Conservation (phyloP, 2,113 vertebrate genomes). For the Poecilia latipinna region DNA sequence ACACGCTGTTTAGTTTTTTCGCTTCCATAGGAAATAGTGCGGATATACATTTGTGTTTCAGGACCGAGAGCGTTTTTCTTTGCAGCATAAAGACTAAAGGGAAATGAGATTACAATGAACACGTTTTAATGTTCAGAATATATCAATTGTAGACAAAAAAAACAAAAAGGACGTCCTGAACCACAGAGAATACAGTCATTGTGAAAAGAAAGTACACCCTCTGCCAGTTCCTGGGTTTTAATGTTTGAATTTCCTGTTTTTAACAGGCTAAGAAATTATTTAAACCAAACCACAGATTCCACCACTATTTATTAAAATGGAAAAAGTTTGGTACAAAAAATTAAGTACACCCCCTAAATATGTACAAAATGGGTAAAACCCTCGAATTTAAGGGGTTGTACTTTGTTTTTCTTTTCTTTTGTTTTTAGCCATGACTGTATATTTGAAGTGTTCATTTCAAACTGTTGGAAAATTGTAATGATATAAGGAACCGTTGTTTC, state of each 20-base stretch:
- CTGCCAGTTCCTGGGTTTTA: not conserved
- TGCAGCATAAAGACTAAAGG: slow-evolving; percentile 78
- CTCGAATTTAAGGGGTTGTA: not conserved
- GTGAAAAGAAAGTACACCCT: slow-evolving; percentile 1
- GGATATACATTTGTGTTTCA: slow-evolving; percentile 62
- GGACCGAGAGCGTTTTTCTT: slow-evolving; percentile 66
- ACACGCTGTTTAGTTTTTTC: slow-evolving; percentile 34
- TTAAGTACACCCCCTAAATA: not conserved
- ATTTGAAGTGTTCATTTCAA: slow-evolving; percentile 64
- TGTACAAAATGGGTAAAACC: not conserved
- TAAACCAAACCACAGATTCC: not conserved
- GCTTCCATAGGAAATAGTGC: slow-evolving; percentile 68
- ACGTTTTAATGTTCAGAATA: slow-evolving; percentile 80
- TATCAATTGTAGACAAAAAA: slow-evolving; percentile 58
- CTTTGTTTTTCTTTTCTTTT: not conserved
- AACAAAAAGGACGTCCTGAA: slow-evolving; percentile 3
- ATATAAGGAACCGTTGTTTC: slow-evolving; percentile 68
- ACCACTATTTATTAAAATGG: not conserved
- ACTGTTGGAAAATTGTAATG: slow-evolving; percentile 57
- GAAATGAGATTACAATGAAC: slow-evolving; percentile 72
- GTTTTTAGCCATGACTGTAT: not conserved
- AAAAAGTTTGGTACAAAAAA: not conserved
- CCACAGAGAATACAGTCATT: slow-evolving; percentile 36
- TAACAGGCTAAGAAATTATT: not conserved
- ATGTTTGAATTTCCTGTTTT: not conserved